Evolutionary conservation across 1,140 invertebrate genomes (phyloP).

Genomic region (Macrobrachium rosenbergii): DNA sequence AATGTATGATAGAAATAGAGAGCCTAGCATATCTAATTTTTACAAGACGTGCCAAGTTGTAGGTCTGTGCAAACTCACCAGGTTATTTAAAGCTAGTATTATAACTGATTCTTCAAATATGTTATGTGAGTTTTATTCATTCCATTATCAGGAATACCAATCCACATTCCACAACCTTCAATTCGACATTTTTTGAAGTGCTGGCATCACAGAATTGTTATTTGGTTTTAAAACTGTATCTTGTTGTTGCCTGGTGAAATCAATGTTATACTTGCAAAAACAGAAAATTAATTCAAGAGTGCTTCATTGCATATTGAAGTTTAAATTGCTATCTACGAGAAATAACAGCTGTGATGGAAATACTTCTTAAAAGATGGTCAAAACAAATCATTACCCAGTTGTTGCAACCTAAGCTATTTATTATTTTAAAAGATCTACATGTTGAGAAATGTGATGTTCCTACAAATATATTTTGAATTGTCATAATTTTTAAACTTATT

Average conservation of each 20-base stretch:
- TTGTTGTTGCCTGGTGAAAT: too few species aligned
- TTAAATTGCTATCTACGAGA: too few species aligned
- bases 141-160: background rate
- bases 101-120: background rate
- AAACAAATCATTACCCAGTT: background rate
- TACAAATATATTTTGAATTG: slow-evolving; percentile 26
- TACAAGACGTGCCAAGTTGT: slow-evolving; percentile 53
- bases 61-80: slow-evolving; percentile 50
- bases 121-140: slow-evolving; percentile 3
- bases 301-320: too few species aligned
- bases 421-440: slow-evolving; percentile 3
- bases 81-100: slow-evolving; percentile 21
- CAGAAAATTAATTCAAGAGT: too few species aligned
- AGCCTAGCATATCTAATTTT: slow-evolving; percentile 42
- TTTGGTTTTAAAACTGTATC: too few species aligned
- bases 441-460: slow-evolving; percentile 39
- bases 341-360: too few species aligned
- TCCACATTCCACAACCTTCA: too few species aligned
- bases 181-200: too few species aligned
- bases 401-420: background rate
- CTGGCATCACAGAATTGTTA: too few species aligned
- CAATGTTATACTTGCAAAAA: too few species aligned
- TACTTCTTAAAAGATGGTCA: too few species aligned
- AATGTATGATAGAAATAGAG: slow-evolving; percentile 52
- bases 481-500: slow-evolving; percentile 14